A percentile compares a stretch with the other conserved stretches of the same genome.
These are phyloP conservation scores for Salvelinus sp. DNA, from an alignment of 2,113 vertebrate genomes.

Conservation along the genomic window DNA sequence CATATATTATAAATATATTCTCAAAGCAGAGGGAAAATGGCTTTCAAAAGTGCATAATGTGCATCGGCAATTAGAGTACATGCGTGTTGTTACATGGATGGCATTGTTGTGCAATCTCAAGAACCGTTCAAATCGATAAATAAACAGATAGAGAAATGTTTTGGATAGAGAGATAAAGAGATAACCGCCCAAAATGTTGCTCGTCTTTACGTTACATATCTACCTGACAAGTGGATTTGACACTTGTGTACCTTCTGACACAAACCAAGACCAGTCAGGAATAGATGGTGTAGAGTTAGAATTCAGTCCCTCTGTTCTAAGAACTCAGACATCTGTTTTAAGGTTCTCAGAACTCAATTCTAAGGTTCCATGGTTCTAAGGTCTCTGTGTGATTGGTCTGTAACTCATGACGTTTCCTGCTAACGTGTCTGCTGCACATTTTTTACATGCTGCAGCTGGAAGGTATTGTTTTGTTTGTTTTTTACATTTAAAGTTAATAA, in stretches of 20 bases:
- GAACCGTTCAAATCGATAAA: slow-evolving; percentile 75
- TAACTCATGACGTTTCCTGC: background rate
- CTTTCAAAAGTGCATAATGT: slow-evolving; percentile 86
- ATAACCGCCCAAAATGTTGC: slow-evolving; percentile 24
- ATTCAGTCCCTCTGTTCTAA: slow-evolving; percentile 1
- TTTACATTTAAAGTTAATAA: background rate
- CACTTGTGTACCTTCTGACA: slow-evolving; percentile 7
- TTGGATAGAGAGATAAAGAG: slow-evolving; percentile 68
- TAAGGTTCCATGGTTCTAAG: background rate
- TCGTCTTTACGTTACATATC: slow-evolving; percentile 11
- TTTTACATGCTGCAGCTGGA: background rate
- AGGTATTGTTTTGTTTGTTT: background rate
- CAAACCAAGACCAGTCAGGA: slow-evolving; percentile 16
- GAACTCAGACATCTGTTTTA: no score
- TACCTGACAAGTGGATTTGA: slow-evolving; percentile 21
- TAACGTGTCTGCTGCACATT: background rate
- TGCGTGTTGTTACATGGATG: slow-evolving; percentile 85
- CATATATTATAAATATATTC: slow-evolving; percentile 57
- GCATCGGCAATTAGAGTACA: slow-evolving; percentile 81
- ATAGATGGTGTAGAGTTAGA: background rate
- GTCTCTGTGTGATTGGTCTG: background rate
- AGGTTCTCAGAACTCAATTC: background rate
- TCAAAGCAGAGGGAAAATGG: slow-evolving; percentile 86
- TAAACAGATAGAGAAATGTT: slow-evolving; percentile 72
- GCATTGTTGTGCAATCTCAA: slow-evolving; percentile 75